These are phyloP conservation scores for Capreolus pygargus DNA, from an alignment of 2,113 vertebrate genomes.

Conservation along the genomic window DNA sequence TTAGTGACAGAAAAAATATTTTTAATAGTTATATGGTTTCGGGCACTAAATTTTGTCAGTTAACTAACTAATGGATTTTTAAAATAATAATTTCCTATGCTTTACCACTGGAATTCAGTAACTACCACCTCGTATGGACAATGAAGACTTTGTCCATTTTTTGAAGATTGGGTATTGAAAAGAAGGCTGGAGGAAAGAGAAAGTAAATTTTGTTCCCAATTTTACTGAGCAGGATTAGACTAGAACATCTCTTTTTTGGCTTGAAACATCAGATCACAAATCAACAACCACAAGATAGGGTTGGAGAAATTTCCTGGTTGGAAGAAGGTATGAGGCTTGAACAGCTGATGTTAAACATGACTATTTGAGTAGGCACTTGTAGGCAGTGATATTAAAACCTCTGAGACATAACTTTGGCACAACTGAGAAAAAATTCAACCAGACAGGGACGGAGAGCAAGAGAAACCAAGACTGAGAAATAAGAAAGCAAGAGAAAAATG, in stretches of 20 bases:
- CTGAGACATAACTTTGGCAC: constrained; percentile 14
- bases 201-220: constrained; percentile 9
- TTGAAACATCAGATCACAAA: constrained; percentile 17
- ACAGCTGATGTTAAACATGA: not conserved
- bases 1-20: constrained; percentile 14
- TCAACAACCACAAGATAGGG: not conserved
- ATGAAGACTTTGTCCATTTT: constrained; percentile 42
- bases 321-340: not conserved
- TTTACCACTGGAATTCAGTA: not conserved
- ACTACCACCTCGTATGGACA: not conserved
- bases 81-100: not conserved
- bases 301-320: not conserved
- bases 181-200: not conserved
- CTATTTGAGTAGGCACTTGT: not conserved
- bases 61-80: constrained; percentile 38
- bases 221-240: constrained; percentile 31
- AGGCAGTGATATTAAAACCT: not conserved
- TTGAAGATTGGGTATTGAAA: not conserved
- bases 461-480: constrained; percentile 25
- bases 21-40: not conserved
- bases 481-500: constrained; percentile 34
- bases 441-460: constrained; percentile 7
- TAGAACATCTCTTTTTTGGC: not conserved
- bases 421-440: constrained; percentile 13
- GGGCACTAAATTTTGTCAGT: not conserved